Conservation (phyloP, 1,140 invertebrate genomes). For the Prorops nasuta region DNA sequence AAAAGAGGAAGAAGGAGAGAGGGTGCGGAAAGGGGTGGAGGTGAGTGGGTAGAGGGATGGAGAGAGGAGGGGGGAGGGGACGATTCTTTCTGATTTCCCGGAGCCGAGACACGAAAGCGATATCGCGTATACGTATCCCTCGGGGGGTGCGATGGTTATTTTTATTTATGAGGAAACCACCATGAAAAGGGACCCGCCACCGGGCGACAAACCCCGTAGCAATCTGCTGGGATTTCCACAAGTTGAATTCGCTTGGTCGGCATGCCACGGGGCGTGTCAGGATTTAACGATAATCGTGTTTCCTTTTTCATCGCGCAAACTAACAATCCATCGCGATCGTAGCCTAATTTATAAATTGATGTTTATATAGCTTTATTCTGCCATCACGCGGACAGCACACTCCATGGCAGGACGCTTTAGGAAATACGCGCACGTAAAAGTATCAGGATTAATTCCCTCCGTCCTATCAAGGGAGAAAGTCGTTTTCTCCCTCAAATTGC, state of each 20-base stretch:
- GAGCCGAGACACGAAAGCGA: conserved; percentile 38
- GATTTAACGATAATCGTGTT: conserved; percentile 37
- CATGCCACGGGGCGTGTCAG: conserved; percentile 31
- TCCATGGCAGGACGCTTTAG: too few relatives aligned
- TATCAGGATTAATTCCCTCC: too few relatives aligned
- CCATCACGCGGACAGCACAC: too few relatives aligned
- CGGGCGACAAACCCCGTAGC: conserved; percentile 30
- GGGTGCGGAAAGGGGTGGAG: neutral
- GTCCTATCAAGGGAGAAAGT: too few relatives aligned
- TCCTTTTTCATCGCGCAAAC: conserved; percentile 24
- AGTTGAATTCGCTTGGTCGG: conserved; percentile 48
- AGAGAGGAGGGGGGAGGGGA: conserved; percentile 15
- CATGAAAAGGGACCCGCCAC: conserved; percentile 47
- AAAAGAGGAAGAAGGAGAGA: conserved; percentile 17
- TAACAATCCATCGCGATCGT: too few relatives aligned
- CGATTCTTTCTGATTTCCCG: conserved; percentile 46
- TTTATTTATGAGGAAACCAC: conserved; percentile 58
- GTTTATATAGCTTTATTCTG: too few relatives aligned
- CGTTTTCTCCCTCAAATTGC: too few relatives aligned
- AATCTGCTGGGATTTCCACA: conserved; percentile 54
- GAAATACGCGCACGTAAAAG: too few relatives aligned
- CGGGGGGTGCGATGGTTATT: conserved; percentile 50
- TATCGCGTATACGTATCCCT: conserved; percentile 48
- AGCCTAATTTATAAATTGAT: too few relatives aligned
- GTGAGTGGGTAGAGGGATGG: conserved; percentile 7